Base-by-base conservation (phyloP, 2,113 vertebrate species). In the Seriola dumerili region DNA sequence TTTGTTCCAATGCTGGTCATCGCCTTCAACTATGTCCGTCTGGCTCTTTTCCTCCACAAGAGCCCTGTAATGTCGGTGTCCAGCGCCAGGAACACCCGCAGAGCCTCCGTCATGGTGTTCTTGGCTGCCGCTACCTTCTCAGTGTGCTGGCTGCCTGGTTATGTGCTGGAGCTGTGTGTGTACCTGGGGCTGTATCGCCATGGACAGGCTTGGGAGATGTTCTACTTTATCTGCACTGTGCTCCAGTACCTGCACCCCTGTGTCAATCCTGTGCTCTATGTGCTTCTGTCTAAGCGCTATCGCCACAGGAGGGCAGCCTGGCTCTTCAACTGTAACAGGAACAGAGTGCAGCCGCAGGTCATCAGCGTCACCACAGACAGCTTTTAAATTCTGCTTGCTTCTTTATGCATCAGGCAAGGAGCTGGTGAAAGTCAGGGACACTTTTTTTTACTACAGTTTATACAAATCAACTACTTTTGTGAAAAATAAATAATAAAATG, bases 71-170 rank as follows among this genome's bases (percentile, higher is more conserved):
- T 95, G 92, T 94, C 93, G 3, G 65, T 85, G 80, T 88, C 92
- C 46, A 94, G 91, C 57, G 88, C 91, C 65, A 92, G 89, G 81
- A 96, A 95, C 85, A 95, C 90, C 19, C 90, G 91, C 59, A 91
- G 92, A 48, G 92, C 93, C 38, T 96, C 94, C n/a, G 59, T 95
- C 76, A 94, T 93, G 92, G 95, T 96, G 65, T 95, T 96, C 69
- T 74, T 94, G 91, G 95, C 92, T 10, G 89, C 93, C 12, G 94
- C 86, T 32, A 91, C 93, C n/a, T 96, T 96, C 89, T 94, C 94
- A 3, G 63, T 83, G 23, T 96, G 91, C 87, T 96, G 95, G 93
- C 84, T 96, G 87, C 94, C 94, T 21, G 92, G 95, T 8, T 94
- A 94, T 54, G 85, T 95, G 44, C 86, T 96, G 77, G 92, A 96